Conservation (phyloP, 2,888 invertebrate species). For the Platycnemis pennipes region DNA sequence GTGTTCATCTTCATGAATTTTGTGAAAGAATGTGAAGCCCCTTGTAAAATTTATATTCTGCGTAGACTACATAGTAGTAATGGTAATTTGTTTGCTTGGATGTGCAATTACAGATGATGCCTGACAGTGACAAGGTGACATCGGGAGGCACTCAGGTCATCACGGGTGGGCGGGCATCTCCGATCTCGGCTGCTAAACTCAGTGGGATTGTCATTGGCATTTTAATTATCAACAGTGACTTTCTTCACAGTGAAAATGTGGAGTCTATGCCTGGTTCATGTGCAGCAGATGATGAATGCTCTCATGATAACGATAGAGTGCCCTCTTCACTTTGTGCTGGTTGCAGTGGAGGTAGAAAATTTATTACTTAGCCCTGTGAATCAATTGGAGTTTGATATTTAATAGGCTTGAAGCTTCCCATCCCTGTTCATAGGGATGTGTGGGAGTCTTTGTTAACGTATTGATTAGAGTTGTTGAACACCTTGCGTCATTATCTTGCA, state of each 20-base stretch:
- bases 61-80: too few relatives aligned
- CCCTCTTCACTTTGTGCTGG: background rate
- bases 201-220: conserved; percentile 54
- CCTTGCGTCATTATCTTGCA: conserved; percentile 25
- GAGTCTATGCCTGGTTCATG: conserved; percentile 12
- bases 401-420: conserved; percentile 58
- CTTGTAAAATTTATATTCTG: too few relatives aligned
- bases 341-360: background rate
- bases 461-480: conserved; percentile 53
- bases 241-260: background rate
- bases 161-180: conserved; percentile 24
- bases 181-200: conserved; percentile 49
- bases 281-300: background rate
- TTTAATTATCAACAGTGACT: conserved; percentile 5
- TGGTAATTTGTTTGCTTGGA: too few relatives aligned
- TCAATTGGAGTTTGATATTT: conserved; percentile 13
- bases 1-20: too few relatives aligned
- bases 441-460: conserved; percentile 34
- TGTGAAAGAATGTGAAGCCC: too few relatives aligned
- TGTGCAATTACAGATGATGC: conserved; percentile 84
- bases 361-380: background rate
- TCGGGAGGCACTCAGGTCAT: conserved; percentile 30
- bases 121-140: conserved; percentile 63
- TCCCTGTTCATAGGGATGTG: conserved; percentile 42
- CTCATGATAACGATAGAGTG: background rate